Evolutionary conservation across 2,888 invertebrate species (phyloP), one percentile per base, ranked within the genome.

Genomic region (Amiota minor): DNA sequence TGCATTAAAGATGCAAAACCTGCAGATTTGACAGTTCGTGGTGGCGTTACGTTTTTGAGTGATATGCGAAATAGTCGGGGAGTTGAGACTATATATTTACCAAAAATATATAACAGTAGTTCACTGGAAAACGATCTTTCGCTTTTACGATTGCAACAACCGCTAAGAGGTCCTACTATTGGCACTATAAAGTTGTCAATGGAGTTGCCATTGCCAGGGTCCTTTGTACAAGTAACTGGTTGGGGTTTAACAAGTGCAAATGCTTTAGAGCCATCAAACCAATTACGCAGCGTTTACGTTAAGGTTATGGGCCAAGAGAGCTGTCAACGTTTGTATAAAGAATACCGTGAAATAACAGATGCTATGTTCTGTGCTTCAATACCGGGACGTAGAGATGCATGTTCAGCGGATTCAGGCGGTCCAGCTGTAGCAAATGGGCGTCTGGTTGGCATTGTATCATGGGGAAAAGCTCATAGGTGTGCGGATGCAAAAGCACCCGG

Each of bases 361-460:
- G 77, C 76, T 64, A 87, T 87, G 87, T 87, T 80, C 53, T 87
- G 87, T 61, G 87, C 87, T 6, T 79, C 81, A 0, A 77, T 80
- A 62, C 81, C 84, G 11, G 87, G 86, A 1, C 10, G 73, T 0
- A 84, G 79, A 61, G 89, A 89, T 78, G 85, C 89, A 35, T 89
- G 89, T 72, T 69, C 78, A 11, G 89, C 84, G 0, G 89, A 89
- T 71, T 89, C 89, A 2, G 89, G 89, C n/a, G 89, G 89, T 2
- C 89, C 89, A 9, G 87, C 83, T 1, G 85, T 87, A 1, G 72
- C 79, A 6, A 73, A 80, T 8, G 85, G 85, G 2, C 74, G 80
- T 14, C 79, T 89, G 80, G 79, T 89, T 92, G 95, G 95, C 47
- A 91, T 96, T 9, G 95, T 95, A 0, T 95, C 95, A 0, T 89